These are phyloP conservation scores for Amblyornis subalaris DNA, from an alignment of 2,113 vertebrate species.

Conservation along the genomic window DNA sequence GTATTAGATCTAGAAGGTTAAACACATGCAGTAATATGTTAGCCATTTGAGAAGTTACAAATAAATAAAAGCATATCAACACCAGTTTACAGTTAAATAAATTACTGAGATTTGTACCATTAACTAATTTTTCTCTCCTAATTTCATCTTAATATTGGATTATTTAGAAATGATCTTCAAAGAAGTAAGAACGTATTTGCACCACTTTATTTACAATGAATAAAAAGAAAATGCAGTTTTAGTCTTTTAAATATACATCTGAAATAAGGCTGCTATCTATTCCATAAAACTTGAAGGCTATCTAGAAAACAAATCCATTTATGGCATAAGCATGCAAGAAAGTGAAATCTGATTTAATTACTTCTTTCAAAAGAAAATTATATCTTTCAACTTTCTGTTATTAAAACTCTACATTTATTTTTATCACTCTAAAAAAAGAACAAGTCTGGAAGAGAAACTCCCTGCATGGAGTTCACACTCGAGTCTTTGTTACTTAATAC, in stretches of 20 bases:
- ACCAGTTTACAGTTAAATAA: not conserved
- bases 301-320: conserved; percentile 13
- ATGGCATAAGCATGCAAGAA: not conserved
- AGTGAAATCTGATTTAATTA: conserved; percentile 33
- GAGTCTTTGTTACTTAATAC: not conserved
- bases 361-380: not conserved
- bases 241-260: not conserved
- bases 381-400: not conserved
- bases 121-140: not conserved
- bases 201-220: not conserved
- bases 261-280: not conserved
- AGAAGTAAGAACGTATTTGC: not conserved
- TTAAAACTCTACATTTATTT: not conserved
- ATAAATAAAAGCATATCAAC: not conserved
- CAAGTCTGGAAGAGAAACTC: not conserved
- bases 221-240: not conserved
- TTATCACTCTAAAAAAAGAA: not conserved
- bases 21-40: not conserved
- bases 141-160: not conserved
- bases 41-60: not conserved
- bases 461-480: not conserved
- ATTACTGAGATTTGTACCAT: not conserved
- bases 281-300: not conserved
- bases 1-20: not conserved
- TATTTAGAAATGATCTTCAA: not conserved